These are phyloP conservation scores for Oenanthe oenanthe DNA, from an alignment of 2,113 vertebrate species.

Conservation along the genomic window DNA sequence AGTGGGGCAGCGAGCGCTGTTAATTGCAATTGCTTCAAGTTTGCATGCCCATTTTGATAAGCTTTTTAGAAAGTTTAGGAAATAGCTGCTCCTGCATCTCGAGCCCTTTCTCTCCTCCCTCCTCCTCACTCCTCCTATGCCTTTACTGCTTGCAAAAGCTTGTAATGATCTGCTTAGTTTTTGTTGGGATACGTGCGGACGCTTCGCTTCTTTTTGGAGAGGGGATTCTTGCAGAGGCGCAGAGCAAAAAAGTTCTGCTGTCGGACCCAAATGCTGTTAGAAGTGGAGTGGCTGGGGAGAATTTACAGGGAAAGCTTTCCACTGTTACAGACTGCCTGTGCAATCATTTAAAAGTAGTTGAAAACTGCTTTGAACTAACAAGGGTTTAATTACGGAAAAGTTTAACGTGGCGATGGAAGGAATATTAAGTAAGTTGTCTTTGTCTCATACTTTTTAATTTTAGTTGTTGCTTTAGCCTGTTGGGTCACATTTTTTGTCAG, in stretches of 20 bases:
- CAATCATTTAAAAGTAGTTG: conserved; percentile 76
- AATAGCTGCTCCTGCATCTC: conserved; percentile 22
- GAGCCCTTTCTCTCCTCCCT: conserved; percentile 54
- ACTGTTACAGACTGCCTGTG: conserved; percentile 73
- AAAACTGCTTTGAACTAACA: conserved; percentile 77
- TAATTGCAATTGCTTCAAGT: conserved; percentile 46
- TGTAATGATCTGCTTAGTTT: conserved; percentile 25
- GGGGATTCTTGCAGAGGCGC: background rate
- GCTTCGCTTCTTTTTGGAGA: background rate
- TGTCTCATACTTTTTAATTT: conserved; percentile 85
- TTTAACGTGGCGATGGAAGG: conserved; percentile 80
- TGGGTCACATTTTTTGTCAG: conserved; percentile 86
- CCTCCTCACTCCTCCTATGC: conserved; percentile 49
- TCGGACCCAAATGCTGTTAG: conserved; percentile 56
- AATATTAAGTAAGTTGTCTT: conserved; percentile 85
- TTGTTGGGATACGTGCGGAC: background rate
- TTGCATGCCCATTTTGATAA: conserved; percentile 58
- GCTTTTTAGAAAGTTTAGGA: conserved; percentile 67
- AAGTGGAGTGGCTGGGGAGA: conserved; percentile 58
- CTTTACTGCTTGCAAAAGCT: conserved; percentile 58
- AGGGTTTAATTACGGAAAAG: conserved; percentile 81
- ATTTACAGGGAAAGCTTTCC: conserved; percentile 69
- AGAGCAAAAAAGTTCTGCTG: conserved; percentile 65
- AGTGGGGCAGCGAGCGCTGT: conserved; percentile 25
- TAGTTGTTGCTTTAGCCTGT: conserved; percentile 84